phyloP scores from a whole-genome alignment of 2,888 invertebrate species.

The Amiota mariae region DNA sequence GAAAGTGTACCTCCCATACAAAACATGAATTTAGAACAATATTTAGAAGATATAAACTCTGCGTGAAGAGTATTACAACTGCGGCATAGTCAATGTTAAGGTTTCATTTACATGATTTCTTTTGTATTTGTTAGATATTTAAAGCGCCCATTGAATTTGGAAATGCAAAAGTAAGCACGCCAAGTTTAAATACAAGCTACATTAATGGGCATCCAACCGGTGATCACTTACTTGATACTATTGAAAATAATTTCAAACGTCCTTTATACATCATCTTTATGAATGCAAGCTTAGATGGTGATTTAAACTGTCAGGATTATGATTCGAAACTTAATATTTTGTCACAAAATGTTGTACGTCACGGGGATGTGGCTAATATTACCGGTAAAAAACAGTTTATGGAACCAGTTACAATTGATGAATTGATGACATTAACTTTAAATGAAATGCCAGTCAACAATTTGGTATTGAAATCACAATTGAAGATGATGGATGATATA shows the following conservation, averaged over 20 bases:
- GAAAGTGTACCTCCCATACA: no score
- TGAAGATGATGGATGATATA: not conserved
- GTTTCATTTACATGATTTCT: no score
- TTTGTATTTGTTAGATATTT: conserved; percentile 49
- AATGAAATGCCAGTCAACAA: conserved; percentile 54
- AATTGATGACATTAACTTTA: conserved; percentile 42
- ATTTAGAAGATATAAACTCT: no score
- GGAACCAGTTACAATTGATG: conserved; percentile 48
- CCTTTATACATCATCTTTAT: conserved; percentile 58
- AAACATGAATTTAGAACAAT: no score
- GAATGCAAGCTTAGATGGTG: conserved; percentile 55
- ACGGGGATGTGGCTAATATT: conserved; percentile 54
- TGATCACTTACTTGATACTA: conserved; percentile 55
- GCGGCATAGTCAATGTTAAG: no score
- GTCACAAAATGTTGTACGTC: conserved; percentile 55
- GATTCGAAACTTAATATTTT: conserved; percentile 57
- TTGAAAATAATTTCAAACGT: conserved; percentile 11
- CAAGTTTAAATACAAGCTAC: conserved; percentile 47
- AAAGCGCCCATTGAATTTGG: conserved; percentile 49
- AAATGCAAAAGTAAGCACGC: conserved; percentile 54
- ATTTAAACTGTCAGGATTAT: conserved; percentile 50
- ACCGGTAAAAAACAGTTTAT: conserved; percentile 60
- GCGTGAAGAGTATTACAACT: no score
- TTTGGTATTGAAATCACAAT: conserved; percentile 51
- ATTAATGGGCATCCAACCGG: conserved; percentile 55